Base-by-base conservation (phyloP, 2,113 vertebrate species). In the Promerops cafer region DNA sequence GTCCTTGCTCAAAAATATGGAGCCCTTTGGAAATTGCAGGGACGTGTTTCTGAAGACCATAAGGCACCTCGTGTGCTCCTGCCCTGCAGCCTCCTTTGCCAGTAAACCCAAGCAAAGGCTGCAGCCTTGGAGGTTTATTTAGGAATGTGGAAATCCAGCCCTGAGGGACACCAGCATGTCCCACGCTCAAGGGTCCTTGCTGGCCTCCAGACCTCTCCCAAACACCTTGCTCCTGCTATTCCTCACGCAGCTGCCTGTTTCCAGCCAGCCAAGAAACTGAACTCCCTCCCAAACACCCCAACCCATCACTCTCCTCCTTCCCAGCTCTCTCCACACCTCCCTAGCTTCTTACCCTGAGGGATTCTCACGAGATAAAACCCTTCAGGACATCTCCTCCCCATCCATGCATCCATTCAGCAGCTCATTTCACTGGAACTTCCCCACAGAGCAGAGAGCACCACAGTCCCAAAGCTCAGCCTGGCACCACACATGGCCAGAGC, bases 401-500 rank as follows among this genome's bases (percentile, higher is more conserved):
- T 16, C 47, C 30, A 7, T 1, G 4, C 14, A 10, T 15, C 50
- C n/a, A 3, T 52, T 18, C 42, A 14, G 21, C 28, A 53, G 16
- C 24, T 42, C 18, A 3, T 17, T 50, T 27, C 22, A 16, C 66
- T 37, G 2, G 1, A 56, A 18, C 14, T 16, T 42, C 27, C 27
- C 50, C 2, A 31, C n/a, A 31, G 68, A 71, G 31, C 61, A 21
- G 15, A 71, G 56, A 45, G 20, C 22, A 11, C 7, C 22, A 5
- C 4, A 63, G 40, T 4, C 69, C 56, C 75, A 57, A 16, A 84
- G 33, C 65, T 86, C 87, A 54, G 56, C 35, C 52, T 18, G 17
- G 22, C 28, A 40, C 10, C 31, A 3, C 2, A 1, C 6, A 0
- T 1, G 6, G 42, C 26, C 68, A 17, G 5, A 64, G 49, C 15